A percentile compares a stretch with the other conserved stretches of the same genome.
Conservation (phyloP, 2,113 vertebrate species). For the Entomyzon cyanotis region DNA sequence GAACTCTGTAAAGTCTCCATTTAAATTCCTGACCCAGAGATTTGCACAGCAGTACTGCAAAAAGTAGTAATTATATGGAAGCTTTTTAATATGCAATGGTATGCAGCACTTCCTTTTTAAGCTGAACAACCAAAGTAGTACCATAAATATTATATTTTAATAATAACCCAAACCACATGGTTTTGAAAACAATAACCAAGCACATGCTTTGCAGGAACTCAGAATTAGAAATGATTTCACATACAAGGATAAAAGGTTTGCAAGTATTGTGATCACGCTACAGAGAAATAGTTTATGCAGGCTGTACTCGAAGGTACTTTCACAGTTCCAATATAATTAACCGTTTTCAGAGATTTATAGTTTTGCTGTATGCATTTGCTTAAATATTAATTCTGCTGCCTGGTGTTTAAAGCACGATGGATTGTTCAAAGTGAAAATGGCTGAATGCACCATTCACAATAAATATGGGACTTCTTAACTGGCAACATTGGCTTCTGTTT, state of each 20-base stretch:
- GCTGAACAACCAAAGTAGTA: conserved; percentile 6
- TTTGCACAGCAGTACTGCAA: conserved; percentile 9
- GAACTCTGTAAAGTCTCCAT: conserved; percentile 9
- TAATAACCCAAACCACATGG: conserved; percentile 25
- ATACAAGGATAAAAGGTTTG: conserved; percentile 22
- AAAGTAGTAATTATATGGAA: conserved; percentile 47
- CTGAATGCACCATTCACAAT: conserved; percentile 11
- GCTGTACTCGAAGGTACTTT: conserved; percentile 8
- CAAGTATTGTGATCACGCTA: background rate
- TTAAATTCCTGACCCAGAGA: conserved; percentile 13
- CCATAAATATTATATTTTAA: conserved; percentile 57
- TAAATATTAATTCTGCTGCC: conserved; percentile 55
- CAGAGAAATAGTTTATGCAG: conserved; percentile 12
- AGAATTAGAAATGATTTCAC: conserved; percentile 20
- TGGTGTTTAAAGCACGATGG: conserved; percentile 1
- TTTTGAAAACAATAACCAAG: conserved; percentile 54
- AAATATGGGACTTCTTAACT: background rate
- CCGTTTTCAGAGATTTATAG: conserved; percentile 51
- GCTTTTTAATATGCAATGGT: conserved; percentile 29
- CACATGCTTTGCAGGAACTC: conserved; percentile 7
- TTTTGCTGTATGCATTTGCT: conserved; percentile 50
- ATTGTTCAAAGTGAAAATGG: conserved; percentile 40
- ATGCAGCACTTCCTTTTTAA: conserved; percentile 16
- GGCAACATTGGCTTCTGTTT: background rate
- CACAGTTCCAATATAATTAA: conserved; percentile 44